Conservation (phyloP, 2,888 invertebrate species). For the Acrobasis repandana region DNA sequence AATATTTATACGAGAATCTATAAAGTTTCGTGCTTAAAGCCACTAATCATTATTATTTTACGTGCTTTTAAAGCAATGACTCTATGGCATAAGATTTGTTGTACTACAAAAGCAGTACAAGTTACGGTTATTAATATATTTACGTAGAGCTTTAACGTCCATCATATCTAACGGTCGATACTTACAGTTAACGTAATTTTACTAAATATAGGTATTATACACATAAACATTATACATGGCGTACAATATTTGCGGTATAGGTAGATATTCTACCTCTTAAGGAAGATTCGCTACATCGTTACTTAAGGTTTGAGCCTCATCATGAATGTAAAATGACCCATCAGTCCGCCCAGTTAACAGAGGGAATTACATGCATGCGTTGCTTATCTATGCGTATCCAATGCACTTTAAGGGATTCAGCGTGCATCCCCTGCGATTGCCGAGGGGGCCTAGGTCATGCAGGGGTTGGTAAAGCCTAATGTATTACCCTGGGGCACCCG, state of each 20-base stretch:
- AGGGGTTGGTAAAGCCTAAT: slow-evolving; percentile 47
- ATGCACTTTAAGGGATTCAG: slow-evolving; percentile 51
- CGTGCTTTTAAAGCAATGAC: too few species aligned
- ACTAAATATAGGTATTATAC: too few species aligned
- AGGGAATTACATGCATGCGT: slow-evolving; percentile 33
- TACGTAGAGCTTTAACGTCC: too few species aligned
- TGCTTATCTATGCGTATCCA: slow-evolving; percentile 47
- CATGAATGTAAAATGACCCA: neutral
- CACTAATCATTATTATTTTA: too few species aligned
- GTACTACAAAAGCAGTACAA: too few species aligned
- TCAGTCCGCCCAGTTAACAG: neutral
- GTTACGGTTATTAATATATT: too few species aligned
- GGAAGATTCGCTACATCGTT: neutral
- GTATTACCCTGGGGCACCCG: slow-evolving; percentile 45
- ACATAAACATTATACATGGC: too few species aligned
- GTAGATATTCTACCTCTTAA: neutral
- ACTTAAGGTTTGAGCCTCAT: neutral
- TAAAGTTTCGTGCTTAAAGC: too few species aligned
- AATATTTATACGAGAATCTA: too few species aligned
- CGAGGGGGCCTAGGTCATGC: slow-evolving; percentile 53
- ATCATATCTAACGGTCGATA: too few species aligned
- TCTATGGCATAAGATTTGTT: too few species aligned
- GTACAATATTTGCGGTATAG: neutral
- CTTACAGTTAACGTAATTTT: too few species aligned
- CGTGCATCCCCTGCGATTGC: slow-evolving; percentile 48